phyloP scores from a whole-genome alignment of 92 coral and sea anemone genomes.

The Diadumene lineata region DNA sequence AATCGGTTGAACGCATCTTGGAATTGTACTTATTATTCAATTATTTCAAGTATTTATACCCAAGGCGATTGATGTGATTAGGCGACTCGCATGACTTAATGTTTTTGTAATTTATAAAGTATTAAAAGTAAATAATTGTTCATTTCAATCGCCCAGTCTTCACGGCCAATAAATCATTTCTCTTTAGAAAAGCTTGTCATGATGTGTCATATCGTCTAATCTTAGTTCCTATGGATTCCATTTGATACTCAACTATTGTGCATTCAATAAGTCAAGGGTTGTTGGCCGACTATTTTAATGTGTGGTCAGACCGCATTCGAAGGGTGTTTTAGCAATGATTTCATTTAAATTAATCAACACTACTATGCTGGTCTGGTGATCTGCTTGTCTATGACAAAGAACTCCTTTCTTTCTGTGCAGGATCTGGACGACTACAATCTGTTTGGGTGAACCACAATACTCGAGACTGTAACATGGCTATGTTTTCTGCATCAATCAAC shows the following conservation, averaged over 20 bases:
- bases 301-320: constrained; percentile 34
- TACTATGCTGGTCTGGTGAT: constrained; percentile 22
- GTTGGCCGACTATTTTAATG: constrained; percentile 20
- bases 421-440: neutral
- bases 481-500: constrained; percentile 1
- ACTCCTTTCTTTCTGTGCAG: constrained; percentile 4
- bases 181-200: neutral
- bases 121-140: neutral
- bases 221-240: neutral
- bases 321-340: constrained; percentile 29
- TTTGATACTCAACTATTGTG: neutral
- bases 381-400: constrained; percentile 14
- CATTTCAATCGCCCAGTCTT: neutral
- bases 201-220: neutral
- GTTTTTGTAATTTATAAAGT: neutral
- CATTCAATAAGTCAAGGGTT: constrained; percentile 37
- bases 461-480: constrained; percentile 8
- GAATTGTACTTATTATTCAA: neutral
- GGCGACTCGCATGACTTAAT: constrained; percentile 18
- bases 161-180: neutral
- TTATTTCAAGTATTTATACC: neutral
- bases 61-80: constrained; percentile 12
- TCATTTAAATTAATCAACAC: constrained; percentile 22
- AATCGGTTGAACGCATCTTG: neutral
- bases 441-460: neutral